Evolutionary conservation across 1,140 invertebrate genomes (phyloP), one percentile per base, ranked within the genome.

Genomic region (Drosophila novamexicana): DNA sequence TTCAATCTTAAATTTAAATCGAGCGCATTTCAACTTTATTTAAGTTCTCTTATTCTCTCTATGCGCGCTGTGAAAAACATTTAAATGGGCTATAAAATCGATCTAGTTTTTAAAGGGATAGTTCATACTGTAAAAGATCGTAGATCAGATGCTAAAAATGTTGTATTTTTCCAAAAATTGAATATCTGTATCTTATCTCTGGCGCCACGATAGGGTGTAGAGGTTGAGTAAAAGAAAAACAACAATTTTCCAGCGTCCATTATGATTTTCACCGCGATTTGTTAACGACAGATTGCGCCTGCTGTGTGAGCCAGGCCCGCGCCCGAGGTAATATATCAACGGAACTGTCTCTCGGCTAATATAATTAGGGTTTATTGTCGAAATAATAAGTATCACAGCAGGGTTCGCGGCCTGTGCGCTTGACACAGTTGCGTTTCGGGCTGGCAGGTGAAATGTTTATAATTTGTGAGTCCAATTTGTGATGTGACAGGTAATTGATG

Each of bases 311-410:
- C 78, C 67, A 29, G 22, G 4, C 16, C 7, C 39, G 39, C 18
- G 47, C 10, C 18, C 18, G 47, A 34, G 82, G 83, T 71, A 78
- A 86, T 79, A 57, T 86, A 83, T 86, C 83, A 83, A 58, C 56
- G 10, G 49, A 52, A 65, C 66, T 64, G 81, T 70, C 82, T 88
- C 72, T 88, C 75, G 73, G 82, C 86, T 83, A 89, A 83, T 80
- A 89, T 86, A 86, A 86, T 86, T 86, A 86, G 63, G 76, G 83
- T 83, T 79, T 83, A 58, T 84, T 63, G 81, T 69, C 79, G 73
- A 77, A 84, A 80, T 83, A 84, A 76, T 82, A 77, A 79, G 22
- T 72, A 86, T 77, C 79, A 50, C 70, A 56, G 79, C 80, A 64
- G 71, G 76, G 52, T 64, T 57, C 47, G 58, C 22, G 52, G 67